A percentile compares a stretch with the other conserved stretches of the same genome.
These are phyloP conservation scores for Paratrypauchen microcephalus DNA, from an alignment of 2,797 vertebrate species.

Conservation along the genomic window DNA sequence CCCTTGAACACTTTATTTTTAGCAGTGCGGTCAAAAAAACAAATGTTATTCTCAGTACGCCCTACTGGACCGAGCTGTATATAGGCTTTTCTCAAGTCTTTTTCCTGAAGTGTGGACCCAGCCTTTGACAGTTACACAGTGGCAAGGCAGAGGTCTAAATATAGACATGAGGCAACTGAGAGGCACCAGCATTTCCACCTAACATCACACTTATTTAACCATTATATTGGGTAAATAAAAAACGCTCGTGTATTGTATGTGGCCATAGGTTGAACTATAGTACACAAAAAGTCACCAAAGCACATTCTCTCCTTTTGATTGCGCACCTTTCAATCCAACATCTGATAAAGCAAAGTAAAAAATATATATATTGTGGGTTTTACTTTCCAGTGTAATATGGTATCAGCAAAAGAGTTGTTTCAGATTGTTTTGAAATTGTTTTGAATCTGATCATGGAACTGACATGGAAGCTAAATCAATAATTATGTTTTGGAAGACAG, in stretches of 20 bases:
- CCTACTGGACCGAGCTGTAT: neutral
- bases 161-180: slow-evolving; percentile 59
- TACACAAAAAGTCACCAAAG: neutral
- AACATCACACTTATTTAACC: slow-evolving; percentile 5
- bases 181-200: slow-evolving; percentile 67
- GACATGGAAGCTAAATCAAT: too few relatives aligned
- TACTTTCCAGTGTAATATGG: too few relatives aligned
- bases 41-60: slow-evolving; percentile 43
- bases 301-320: neutral
- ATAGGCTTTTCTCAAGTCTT: slow-evolving; percentile 40
- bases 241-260: neutral
- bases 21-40: slow-evolving; percentile 24
- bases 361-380: neutral
- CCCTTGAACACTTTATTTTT: slow-evolving; percentile 44
- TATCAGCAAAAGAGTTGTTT: too few relatives aligned
- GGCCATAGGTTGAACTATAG: neutral
- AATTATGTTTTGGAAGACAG: too few relatives aligned
- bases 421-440: too few relatives aligned
- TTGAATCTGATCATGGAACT: too few relatives aligned
- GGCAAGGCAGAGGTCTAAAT: slow-evolving; percentile 61
- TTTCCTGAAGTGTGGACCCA: slow-evolving; percentile 60
- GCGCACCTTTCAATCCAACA: neutral
- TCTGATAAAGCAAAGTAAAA: neutral
- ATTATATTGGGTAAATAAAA: neutral
- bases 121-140: slow-evolving; percentile 53